Percentiles rank a stretch among this genome's conserved stretches.
Evolutionary conservation across 2,888 invertebrate genomes (phyloP).

Genomic region (Metalampra italica): DNA sequence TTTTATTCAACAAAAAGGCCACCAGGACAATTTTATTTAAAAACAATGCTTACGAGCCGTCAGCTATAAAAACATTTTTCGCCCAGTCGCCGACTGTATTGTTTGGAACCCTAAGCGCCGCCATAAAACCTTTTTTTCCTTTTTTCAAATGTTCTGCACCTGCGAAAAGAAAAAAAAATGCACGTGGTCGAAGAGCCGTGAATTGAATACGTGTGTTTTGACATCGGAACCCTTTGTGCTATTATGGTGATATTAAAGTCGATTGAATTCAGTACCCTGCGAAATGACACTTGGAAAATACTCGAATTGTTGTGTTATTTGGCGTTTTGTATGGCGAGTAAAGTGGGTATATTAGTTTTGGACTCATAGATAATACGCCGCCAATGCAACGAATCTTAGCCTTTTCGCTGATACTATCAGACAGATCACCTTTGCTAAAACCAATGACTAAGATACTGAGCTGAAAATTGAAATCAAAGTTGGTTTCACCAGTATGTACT

Average conservation of each 20-base stretch:
- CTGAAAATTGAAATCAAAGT: too few relatives aligned
- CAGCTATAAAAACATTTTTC: conserved; percentile 10
- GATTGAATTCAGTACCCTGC: conserved; percentile 35
- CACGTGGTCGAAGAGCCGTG: conserved; percentile 24
- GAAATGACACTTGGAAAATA: conserved; percentile 23
- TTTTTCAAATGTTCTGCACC: conserved; percentile 59
- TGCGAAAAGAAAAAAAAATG: conserved; percentile 46
- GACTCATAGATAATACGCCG: too few relatives aligned
- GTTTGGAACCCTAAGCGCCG: conserved; percentile 56
- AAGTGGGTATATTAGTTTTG: too few relatives aligned
- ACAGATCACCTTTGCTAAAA: too few relatives aligned
- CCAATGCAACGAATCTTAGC: too few relatives aligned
- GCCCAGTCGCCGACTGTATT: conserved; percentile 15
- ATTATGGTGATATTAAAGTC: conserved; percentile 32
- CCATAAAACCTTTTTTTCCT: conserved; percentile 54
- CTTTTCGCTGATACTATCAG: too few relatives aligned
- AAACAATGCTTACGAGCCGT: too few relatives aligned
- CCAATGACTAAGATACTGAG: too few relatives aligned
- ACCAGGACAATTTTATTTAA: conserved; percentile 5
- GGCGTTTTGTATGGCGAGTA: background rate
- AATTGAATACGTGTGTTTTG: conserved; percentile 60
- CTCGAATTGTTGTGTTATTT: conserved; percentile 2
- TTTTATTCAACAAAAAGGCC: too few relatives aligned
- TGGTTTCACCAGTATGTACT: too few relatives aligned
- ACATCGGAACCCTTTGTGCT: conserved; percentile 61